These are phyloP conservation scores for Poicephalus gulielmi DNA, from an alignment of 2,113 vertebrate genomes.

Conservation along the genomic window DNA sequence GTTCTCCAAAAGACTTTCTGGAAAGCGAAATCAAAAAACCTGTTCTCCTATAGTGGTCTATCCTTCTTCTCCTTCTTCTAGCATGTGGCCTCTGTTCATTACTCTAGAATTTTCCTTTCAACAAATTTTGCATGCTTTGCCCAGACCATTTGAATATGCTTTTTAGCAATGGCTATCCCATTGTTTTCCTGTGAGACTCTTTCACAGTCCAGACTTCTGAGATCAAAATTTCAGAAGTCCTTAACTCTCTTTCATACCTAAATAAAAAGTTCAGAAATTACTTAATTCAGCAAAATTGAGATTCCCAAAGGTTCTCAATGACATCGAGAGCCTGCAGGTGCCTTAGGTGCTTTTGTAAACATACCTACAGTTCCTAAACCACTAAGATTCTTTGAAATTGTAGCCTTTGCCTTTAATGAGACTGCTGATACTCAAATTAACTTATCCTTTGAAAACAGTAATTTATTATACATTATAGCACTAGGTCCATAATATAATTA, in stretches of 20 bases:
- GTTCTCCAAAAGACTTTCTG: background rate
- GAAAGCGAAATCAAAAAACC: background rate
- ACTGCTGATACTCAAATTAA: background rate
- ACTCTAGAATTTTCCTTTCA: background rate
- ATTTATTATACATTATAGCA: constrained; percentile 1
- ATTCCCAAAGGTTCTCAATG: background rate
- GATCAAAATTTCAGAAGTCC: background rate
- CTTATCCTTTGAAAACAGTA: background rate
- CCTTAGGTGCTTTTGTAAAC: background rate
- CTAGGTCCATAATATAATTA: constrained; percentile 1
- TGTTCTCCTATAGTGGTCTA: background rate
- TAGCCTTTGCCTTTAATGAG: background rate
- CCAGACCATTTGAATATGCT: background rate
- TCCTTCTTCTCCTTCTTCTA: background rate
- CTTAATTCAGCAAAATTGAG: background rate
- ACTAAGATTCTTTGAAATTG: background rate
- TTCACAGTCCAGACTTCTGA: background rate
- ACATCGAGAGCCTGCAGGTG: background rate
- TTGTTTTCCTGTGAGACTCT: background rate
- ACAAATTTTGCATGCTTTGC: background rate
- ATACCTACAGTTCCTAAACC: background rate
- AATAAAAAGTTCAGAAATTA: background rate
- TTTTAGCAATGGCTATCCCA: background rate
- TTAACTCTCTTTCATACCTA: background rate
- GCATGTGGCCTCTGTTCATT: background rate